Conservation (phyloP, 2,888 invertebrate species). For the Panzeria rudis region DNA sequence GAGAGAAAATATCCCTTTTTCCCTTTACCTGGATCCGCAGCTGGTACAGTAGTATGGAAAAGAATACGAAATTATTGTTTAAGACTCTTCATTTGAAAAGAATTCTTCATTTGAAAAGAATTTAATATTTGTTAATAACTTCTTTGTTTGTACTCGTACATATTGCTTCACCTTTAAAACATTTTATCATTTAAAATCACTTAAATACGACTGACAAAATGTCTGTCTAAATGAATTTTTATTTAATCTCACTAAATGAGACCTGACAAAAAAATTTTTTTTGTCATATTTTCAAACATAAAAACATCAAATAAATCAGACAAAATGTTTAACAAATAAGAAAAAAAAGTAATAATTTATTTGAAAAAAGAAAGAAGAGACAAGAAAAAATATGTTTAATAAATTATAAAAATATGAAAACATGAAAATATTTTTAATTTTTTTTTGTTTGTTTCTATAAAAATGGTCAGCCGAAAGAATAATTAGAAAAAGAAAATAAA, state of each 20-base stretch:
- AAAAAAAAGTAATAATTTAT: slow-evolving; percentile 6
- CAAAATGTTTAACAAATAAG: slow-evolving; percentile 25
- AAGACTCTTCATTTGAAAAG: neutral
- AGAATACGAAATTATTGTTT: neutral
- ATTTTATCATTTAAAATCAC: slow-evolving; percentile 29
- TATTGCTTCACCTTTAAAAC: slow-evolving; percentile 1
- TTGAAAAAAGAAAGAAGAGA: slow-evolving; percentile 18
- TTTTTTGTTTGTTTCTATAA: slow-evolving; percentile 14
- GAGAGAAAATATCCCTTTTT: too few species aligned
- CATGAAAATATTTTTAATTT: slow-evolving; percentile 59
- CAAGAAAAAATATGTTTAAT: slow-evolving; percentile 51
- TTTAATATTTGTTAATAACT: neutral
- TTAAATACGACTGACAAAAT: slow-evolving; percentile 64
- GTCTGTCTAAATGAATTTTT: slow-evolving; percentile 65
- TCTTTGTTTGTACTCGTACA: neutral
- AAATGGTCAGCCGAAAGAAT: slow-evolving; percentile 52
- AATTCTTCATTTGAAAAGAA: neutral
- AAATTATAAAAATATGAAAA: slow-evolving; percentile 67
- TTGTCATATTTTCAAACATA: slow-evolving; percentile 32
- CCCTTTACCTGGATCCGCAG: too few species aligned
- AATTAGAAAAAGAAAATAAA: slow-evolving; percentile 33
- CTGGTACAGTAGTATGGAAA: too few species aligned
- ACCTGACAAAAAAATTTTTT: slow-evolving; percentile 62
- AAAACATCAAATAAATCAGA: slow-evolving; percentile 61
- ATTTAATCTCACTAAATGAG: slow-evolving; percentile 63